Conservation (phyloP, 2,888 invertebrate genomes). For the Yponomeuta sedellus region DNA sequence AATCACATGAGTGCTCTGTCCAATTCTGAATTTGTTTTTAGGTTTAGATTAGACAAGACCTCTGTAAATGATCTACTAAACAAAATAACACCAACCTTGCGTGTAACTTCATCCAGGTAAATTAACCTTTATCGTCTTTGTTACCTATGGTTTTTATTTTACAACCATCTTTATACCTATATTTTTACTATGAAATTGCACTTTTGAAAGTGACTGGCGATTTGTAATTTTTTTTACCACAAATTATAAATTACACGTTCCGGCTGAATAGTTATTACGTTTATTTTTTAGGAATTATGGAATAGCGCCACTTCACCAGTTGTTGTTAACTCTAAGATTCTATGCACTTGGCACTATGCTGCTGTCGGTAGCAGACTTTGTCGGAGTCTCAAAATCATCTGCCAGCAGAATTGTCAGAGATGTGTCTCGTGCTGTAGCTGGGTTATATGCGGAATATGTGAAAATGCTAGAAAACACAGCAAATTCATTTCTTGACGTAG, state of each 20-base stretch:
- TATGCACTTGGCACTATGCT: constrained; percentile 31
- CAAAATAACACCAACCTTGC: constrained; percentile 7
- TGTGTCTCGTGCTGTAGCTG: constrained; percentile 25
- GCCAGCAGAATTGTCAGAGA: constrained; percentile 24
- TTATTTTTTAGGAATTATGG: constrained; percentile 26
- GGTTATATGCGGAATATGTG: constrained; percentile 25
- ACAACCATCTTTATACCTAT: no score
- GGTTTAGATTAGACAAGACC: constrained; percentile 12
- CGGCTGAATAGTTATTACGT: neutral
- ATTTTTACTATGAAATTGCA: neutral
- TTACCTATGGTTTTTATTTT: no score
- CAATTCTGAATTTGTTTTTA: constrained; percentile 4
- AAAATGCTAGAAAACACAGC: constrained; percentile 20
- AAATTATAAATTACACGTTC: constrained; percentile 4
- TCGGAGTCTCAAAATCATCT: constrained; percentile 22
- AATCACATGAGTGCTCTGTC: neutral
- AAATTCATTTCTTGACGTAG: constrained; percentile 25
- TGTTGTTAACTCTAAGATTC: constrained; percentile 27
- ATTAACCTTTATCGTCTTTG: constrained; percentile 8
- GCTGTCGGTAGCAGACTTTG: constrained; percentile 28
- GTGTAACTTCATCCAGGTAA: constrained; percentile 12
- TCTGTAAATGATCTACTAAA: constrained; percentile 8
- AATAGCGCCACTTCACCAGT: constrained; percentile 26
- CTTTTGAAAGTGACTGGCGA: neutral
- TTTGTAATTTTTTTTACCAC: neutral